Conservation (phyloP, 1,140 invertebrate species). For the Atta texana region DNA sequence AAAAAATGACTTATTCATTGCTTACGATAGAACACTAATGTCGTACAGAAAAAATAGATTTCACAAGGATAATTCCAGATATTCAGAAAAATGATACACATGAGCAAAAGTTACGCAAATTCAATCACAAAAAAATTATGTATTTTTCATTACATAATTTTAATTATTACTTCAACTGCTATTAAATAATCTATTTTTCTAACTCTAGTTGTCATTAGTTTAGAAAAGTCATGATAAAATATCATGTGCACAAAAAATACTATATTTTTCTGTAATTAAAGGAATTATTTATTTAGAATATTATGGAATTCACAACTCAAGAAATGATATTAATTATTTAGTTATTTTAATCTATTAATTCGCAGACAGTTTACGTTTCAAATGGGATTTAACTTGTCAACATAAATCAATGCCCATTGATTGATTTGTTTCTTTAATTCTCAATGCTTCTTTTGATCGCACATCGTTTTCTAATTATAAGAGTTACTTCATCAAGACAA, state of each 20-base stretch:
- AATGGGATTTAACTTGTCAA: not conserved
- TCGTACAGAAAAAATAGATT: not conserved
- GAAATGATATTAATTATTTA: not conserved
- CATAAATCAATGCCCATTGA: not conserved
- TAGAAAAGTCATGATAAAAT: not conserved
- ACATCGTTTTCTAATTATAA: not conserved
- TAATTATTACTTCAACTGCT: not conserved
- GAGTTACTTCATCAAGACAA: conserved; percentile 19
- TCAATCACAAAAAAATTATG: not conserved
- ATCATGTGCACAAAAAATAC: not conserved
- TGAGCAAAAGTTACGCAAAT: not conserved
- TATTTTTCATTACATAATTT: not conserved
- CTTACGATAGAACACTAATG: not conserved
- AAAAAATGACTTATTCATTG: conserved; percentile 24
- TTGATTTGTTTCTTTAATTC: not conserved
- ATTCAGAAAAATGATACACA: not conserved
- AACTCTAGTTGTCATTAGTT: not conserved
- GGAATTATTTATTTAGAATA: no score
- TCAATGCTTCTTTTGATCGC: not conserved
- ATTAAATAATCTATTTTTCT: not conserved
- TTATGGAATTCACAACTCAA: not conserved
- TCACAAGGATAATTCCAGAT: not conserved
- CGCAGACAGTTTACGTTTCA: not conserved
- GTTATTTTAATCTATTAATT: not conserved
- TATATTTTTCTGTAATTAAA: not conserved